Conservation (phyloP, 2,797 vertebrate species). For the Mionectes olivaceus region DNA sequence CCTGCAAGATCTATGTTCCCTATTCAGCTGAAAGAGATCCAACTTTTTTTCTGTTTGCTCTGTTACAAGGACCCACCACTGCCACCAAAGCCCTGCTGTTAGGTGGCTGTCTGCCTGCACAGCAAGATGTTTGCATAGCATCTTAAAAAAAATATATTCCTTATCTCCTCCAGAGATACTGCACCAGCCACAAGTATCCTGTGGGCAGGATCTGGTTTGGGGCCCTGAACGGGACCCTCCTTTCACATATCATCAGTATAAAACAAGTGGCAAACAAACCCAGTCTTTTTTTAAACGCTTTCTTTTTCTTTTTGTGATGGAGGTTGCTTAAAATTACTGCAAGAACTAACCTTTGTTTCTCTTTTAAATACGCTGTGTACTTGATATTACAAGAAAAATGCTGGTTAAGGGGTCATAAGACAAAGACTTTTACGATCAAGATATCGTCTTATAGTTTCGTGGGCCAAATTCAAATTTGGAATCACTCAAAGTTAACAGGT, state of each 20-base stretch:
- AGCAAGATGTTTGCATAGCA: conserved; percentile 6
- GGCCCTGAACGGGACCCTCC: not conserved
- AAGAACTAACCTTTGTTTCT: not conserved
- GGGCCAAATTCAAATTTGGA: not conserved
- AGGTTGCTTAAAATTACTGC: not conserved
- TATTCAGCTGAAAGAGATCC: not conserved
- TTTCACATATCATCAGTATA: not conserved
- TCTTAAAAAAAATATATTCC: conserved; percentile 4
- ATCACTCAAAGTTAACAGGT: not conserved
- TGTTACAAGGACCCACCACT: not conserved
- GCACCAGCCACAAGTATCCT: not conserved
- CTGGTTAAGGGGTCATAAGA: not conserved
- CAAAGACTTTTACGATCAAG: not conserved
- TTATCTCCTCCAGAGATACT: not conserved
- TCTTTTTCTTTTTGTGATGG: not conserved
- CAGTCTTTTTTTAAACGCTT: not conserved
- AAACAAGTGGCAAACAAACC: not conserved
- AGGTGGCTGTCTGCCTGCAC: not conserved
- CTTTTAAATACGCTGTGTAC: not conserved
- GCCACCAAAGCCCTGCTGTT: conserved; percentile 23
- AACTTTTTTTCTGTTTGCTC: not conserved
- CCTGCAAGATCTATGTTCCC: not conserved
- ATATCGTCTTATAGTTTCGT: not conserved
- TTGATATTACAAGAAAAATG: not conserved
- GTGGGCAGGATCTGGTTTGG: not conserved